Evolutionary conservation across 2,888 invertebrate species (phyloP), one percentile per base, ranked within the genome.

Genomic region (Rotaria magnacalcarata): DNA sequence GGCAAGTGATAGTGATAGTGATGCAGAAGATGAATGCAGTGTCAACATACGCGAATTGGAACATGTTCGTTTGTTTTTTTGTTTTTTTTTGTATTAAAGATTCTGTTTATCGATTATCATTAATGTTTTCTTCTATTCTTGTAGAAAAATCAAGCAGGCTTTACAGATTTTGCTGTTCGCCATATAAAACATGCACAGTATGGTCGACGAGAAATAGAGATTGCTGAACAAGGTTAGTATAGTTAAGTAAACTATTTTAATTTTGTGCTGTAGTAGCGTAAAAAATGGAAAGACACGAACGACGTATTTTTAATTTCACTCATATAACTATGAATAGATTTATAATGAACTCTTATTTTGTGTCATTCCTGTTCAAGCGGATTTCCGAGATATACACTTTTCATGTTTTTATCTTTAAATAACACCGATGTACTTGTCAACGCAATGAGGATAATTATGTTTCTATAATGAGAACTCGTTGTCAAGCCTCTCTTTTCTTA

Each of bases 161-260:
- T 94, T 90, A 93, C 94, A 0, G 96, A 97, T 88, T 97, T 97
- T 92, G 97, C 97, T 92, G 96, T 98, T 50, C 93, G 95, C 86
- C 97, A 96, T 90, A 94, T 98, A 87, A 94, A 94, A 88, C 96
- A 96, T 90, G 94, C 96, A 90, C 95, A 95, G 0, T 97, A 96
- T 90, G 98, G 98, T 0, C 93, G 97, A 56, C 92, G 97, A 75
- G 98, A 98, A 93, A 97, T 98, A 88, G 96, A 98, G 92, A 97
- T 98, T 88, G 97, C 97, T 0, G 97, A 98, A 90, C 97, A 97
- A 92, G 94, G 94, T 94, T 47, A n/a, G 80, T 80, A 27, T 14
- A 27, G 4, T 24, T 52, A 8, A 54, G 21, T 0, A 21, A 54
- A 54, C 0, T 4, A 16, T 67, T 27, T 34, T 50, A 50, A 50